A percentile compares a stretch with the other conserved stretches of the same genome.
phyloP scores from a whole-genome alignment of 2,113 vertebrate species.

The Dasyprocta punctata region DNA sequence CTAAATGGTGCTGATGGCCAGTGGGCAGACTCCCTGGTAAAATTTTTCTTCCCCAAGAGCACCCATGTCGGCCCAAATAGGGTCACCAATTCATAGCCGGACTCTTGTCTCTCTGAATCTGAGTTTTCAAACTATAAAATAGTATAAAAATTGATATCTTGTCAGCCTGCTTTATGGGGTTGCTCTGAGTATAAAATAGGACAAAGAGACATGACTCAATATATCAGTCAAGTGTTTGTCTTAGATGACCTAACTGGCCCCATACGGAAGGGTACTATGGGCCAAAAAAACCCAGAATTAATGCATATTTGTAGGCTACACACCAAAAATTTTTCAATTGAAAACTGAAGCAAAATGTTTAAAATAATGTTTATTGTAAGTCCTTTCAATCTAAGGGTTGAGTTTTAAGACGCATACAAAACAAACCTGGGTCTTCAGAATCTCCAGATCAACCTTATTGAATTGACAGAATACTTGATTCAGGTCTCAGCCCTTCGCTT shows the following conservation, averaged over 20 bases:
- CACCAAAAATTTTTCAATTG: neutral
- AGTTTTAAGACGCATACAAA: conserved; percentile 14
- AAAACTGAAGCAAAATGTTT: conserved; percentile 14
- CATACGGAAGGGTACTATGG: neutral
- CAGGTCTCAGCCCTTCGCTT: neutral
- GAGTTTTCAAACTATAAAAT: neutral
- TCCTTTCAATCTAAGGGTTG: neutral
- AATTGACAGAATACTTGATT: neutral
- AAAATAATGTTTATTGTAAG: neutral
- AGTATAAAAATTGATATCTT: neutral
- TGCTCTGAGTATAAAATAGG: neutral
- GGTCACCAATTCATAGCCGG: neutral
- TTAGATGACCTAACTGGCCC: neutral
- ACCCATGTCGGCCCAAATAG: neutral
- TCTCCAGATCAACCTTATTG: neutral
- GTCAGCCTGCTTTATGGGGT: neutral
- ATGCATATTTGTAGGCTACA: neutral
- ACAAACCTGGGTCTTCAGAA: neutral
- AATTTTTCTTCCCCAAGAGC: neutral
- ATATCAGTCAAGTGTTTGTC: neutral
- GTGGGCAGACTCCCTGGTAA: neutral
- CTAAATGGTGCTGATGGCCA: neutral
- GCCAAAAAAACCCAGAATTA: neutral
- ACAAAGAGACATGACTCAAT: neutral
- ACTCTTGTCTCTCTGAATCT: neutral